Evolutionary conservation across 2,888 invertebrate genomes (phyloP), one percentile per base, ranked within the genome.

Genomic region (Oscheius sp.): DNA sequence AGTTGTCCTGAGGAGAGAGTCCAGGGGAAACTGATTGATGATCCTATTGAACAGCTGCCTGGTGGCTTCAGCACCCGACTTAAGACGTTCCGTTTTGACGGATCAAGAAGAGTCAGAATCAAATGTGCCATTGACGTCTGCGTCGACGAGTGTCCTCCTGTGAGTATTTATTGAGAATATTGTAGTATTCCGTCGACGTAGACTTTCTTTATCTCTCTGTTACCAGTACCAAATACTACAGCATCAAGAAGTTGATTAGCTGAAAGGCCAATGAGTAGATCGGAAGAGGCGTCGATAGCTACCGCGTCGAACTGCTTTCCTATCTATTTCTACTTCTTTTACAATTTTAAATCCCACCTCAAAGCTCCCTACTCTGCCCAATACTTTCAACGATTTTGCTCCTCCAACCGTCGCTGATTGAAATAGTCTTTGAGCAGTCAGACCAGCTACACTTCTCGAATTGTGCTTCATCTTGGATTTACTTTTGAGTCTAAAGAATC

Each of bases 81-180:
- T 75, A 81, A 82, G 74, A 75, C 76, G 12, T 85, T 85, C 63
- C 81, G 85, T 17, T 85, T 85, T 70, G 86, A 85, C 62, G 86
- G 86, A 12, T 83, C 84, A 14, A 65, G 82, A 6, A 67, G 84
- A 20, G 86, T 85, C 8, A 72, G 82, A 6, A 81, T 85, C 47
- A 77, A 80, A 20, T 85, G 86, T 54, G 70, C 77, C 1, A 74
- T 86, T 22, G 85, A 85, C 68, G 81, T 86, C 51, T 85, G 86
- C 63, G 71, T 78, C 22, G 75, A 82, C n/a, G 50, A 49, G 1
- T 83, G 83, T 70, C 78, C 76, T 22, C 77, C 80, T 70, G 82
- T 82, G 26, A 62, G 72, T 68, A 17, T 24, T 38, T 57, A 20
- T 38, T 57, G 41, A 24, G 6, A 2, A 17, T 28, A 44, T 59